Evolutionary conservation across 2,797 vertebrate genomes (phyloP), one percentile per base, ranked within the genome.

Genomic region (Melanotaenia pygmaea): DNA sequence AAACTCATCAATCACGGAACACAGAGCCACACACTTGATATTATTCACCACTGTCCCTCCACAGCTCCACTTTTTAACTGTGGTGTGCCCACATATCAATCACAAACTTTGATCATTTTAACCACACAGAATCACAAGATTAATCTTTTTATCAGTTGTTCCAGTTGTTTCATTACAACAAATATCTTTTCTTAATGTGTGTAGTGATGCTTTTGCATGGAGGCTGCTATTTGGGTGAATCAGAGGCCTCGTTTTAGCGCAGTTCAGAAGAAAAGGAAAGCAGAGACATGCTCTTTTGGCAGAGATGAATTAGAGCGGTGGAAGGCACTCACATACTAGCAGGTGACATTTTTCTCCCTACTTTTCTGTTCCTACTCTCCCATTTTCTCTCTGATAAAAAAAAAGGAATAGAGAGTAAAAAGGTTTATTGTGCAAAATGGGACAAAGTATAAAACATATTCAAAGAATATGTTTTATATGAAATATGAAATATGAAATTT

Each of bases 221-320:
- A 53, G 11, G 70, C 67, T 64, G 79, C 70, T 59, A 72, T 67
- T 57, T 37, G 61, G 76, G 59, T 34, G 72, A 79, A 74, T 76
- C 64, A 56, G 75, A 53, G 87, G 86, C 74, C 80, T 85, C 80
- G 74, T 90, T 82, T 79, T 47, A 75, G 77, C 81, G 83, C 68
- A 76, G 74, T 71, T n/a, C 35, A 53, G 82, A 84, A 85, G 85
- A 83, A 87, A 87, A 72, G 78, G 76, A 82, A 89, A 92, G 88
- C 85, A 79, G 74, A 76, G 89, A 89, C 83, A 77, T 77, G 85
- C 30, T 30, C 87, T 86, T 84, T 81, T 94, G 94, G 94, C 94
- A 94, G 92, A 95, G 94, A 96, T 94, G 92, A 94, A 95, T 95
- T 93, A 92, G 88, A 93, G 91, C 86, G 77, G 86, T 86, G 88